Conservation (phyloP, 2,113 vertebrate genomes). For the Neopipo cinnamomea region DNA sequence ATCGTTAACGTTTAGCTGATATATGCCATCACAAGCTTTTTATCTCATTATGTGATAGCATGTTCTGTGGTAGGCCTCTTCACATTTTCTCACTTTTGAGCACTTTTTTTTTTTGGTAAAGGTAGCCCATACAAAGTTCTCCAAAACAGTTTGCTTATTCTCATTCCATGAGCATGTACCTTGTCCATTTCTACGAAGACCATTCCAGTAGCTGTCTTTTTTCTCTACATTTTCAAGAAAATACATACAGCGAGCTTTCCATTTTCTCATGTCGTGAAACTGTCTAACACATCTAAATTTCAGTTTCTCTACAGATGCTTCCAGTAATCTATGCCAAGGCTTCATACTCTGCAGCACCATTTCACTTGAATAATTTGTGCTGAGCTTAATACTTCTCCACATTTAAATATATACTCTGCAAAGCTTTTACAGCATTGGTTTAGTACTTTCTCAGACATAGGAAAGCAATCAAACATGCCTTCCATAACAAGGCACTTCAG, state of each 20-base stretch:
- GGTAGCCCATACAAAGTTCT: not conserved
- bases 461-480: slow-evolving; percentile 32
- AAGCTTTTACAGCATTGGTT: not conserved
- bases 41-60: not conserved
- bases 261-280: not conserved
- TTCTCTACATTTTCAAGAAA: not conserved
- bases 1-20: not conserved
- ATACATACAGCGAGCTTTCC: not conserved
- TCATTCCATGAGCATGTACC: not conserved
- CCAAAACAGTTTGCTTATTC: not conserved
- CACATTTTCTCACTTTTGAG: not conserved
- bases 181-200: not conserved
- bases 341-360: slow-evolving; percentile 1
- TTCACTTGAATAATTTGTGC: slow-evolving; percentile 35
- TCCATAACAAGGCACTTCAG: slow-evolving; percentile 22
- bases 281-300: slow-evolving; percentile 27
- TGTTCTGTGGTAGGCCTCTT: not conserved
- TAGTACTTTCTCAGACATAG: slow-evolving; percentile 9
- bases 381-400: not conserved
- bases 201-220: not conserved
- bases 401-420: slow-evolving; percentile 4
- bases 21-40: not conserved
- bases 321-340: slow-evolving; percentile 15
- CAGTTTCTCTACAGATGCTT: not conserved
- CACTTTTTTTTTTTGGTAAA: not conserved